Evolutionary conservation across 2,797 vertebrate genomes (phyloP).

Genomic region (Periophthalmus magnuspinnatus): DNA sequence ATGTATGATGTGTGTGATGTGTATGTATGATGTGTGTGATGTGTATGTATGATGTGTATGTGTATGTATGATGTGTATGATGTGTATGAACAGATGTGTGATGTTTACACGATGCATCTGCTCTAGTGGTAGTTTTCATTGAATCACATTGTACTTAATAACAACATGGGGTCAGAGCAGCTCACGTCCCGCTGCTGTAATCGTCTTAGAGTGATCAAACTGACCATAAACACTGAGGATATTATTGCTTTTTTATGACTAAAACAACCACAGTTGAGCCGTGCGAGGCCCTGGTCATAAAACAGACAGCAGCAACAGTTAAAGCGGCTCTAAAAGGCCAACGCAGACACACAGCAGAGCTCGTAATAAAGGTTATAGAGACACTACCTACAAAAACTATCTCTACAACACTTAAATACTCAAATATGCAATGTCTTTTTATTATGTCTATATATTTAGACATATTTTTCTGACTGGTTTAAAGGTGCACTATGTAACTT

Average conservation of each 20-base stretch:
- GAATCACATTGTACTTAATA: not conserved
- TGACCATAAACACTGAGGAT: not conserved
- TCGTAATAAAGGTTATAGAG: constrained; percentile 31
- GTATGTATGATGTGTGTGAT: too few relatives aligned
- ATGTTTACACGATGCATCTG: not conserved
- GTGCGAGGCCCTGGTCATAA: constrained; percentile 7
- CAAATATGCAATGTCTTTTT: too few relatives aligned
- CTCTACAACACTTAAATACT: too few relatives aligned
- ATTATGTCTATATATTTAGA: too few relatives aligned
- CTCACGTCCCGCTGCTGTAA: constrained; percentile 4
- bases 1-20: too few relatives aligned
- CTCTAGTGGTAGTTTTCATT: not conserved
- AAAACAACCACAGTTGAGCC: constrained; percentile 8
- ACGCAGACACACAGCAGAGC: constrained; percentile 28
- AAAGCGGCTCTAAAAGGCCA: constrained; percentile 19
- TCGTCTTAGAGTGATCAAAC: not conserved
- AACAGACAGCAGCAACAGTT: constrained; percentile 15
- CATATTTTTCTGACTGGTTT: too few relatives aligned
- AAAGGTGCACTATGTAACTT: too few relatives aligned
- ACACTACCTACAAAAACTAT: constrained; percentile 7
- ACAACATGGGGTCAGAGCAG: not conserved
- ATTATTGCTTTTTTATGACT: not conserved
- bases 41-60: too few relatives aligned
- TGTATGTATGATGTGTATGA: too few relatives aligned
- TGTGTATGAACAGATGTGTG: too few relatives aligned